These are phyloP conservation scores for Phyllostomus discolor DNA, from an alignment of 2,113 vertebrate species.

Conservation along the genomic window DNA sequence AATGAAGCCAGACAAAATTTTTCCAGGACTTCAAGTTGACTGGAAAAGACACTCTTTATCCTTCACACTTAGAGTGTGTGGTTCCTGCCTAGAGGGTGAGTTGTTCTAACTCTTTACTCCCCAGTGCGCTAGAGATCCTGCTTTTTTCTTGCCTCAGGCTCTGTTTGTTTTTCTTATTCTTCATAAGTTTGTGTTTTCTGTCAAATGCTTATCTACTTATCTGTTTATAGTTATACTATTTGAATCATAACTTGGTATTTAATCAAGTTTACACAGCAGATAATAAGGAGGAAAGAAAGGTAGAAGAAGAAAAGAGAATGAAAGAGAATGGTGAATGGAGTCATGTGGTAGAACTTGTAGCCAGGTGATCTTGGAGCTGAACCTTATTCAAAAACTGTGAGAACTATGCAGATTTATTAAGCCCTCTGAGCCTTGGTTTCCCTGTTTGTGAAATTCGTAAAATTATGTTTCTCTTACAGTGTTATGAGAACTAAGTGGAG, in stretches of 20 bases:
- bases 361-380: accelerated
- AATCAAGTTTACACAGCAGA: neutral
- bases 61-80: neutral
- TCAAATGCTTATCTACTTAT: neutral
- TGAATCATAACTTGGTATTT: neutral
- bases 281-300: neutral
- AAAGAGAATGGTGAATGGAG: neutral
- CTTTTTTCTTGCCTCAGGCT: neutral
- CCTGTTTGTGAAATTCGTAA: neutral
- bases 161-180: neutral
- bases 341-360: accelerated
- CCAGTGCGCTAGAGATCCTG: accelerated
- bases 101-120: neutral
- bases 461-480: accelerated
- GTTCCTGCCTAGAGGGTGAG: neutral
- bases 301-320: neutral
- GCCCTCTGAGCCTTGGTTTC: neutral
- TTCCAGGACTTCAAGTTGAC: neutral
- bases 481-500: neutral
- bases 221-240: neutral
- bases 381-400: neutral
- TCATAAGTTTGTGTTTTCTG: neutral
- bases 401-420: neutral
- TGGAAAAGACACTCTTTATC: neutral
- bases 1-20: neutral